Base-by-base conservation (phyloP, 2,888 invertebrate species). In the Morpho achilles region DNA sequence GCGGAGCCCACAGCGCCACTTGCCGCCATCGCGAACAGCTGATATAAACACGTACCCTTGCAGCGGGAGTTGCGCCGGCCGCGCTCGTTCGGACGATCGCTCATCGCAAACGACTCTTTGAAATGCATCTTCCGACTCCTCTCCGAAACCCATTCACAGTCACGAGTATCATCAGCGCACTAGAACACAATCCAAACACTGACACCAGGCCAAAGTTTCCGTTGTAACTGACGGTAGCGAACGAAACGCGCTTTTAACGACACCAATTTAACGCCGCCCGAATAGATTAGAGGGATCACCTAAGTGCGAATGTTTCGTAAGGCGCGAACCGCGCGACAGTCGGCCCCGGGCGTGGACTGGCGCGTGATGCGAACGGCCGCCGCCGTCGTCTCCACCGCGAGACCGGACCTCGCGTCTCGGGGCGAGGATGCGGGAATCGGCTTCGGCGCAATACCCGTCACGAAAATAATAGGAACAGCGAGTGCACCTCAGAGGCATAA, bases 401-500 rank as follows among this genome's bases (percentile, higher is more conserved):
- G 88, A 87, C 89, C 87, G 87, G 87, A 87, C 88, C 83, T 87
- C 84, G 86, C 86, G 87, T 85, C 88, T 85, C 87, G 86, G 87
- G 85, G 87, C 87, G 89, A 87, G 91, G 87, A 89, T 87, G 87
- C 88, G 88, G 87, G 89, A 88, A 88, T 87, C 86, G 87, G 86
- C 85, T 90, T 89, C 87, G 87, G 89, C 91, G 91, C 89, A 88
- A 88, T 88, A 88, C 89, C 88, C 88, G 89, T 89, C 89, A 90
- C 89, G 87, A 90, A 90, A 90, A 90, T 90, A 90, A 90, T 90
- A 88, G 89, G 89, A 90, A 87, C 88, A 82, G 83, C 80, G 87
- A 90, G 88, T 90, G 90, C 90, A 90, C 89, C 90, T 89, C 87
- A 82, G 83, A 91, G 91, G 88, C 91, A 86, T 87, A 89, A 85